Conservation (phyloP, 1,140 invertebrate genomes). For the Hydropsyche tenuis region DNA sequence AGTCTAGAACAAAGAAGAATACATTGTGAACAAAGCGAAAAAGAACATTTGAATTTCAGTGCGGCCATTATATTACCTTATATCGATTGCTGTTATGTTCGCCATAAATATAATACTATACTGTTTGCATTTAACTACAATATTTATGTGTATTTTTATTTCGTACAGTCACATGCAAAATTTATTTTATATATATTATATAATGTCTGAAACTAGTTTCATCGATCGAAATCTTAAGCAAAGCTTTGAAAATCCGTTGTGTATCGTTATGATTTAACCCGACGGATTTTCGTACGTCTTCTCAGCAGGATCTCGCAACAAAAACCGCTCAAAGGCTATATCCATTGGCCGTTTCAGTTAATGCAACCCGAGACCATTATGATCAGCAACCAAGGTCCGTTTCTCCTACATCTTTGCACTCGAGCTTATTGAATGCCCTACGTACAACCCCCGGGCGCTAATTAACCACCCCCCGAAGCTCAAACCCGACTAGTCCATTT, state of each 20-base stretch:
- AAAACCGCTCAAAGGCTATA: neutral
- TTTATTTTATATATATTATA: too few species aligned
- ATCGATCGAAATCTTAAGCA: too few species aligned
- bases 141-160: too few species aligned
- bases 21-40: neutral
- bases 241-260: too few species aligned
- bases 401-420: constrained; percentile 4
- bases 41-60: neutral
- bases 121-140: too few species aligned
- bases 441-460: neutral
- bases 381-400: constrained; percentile 13
- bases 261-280: too few species aligned
- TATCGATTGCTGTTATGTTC: too few species aligned
- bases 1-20: constrained; percentile 5
- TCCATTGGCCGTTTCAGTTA: neutral
- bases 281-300: too few species aligned
- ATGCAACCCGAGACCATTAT: constrained; percentile 10
- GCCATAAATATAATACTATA: too few species aligned
- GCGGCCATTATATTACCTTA: neutral
- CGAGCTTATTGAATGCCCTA: neutral
- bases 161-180: too few species aligned
- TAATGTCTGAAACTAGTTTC: too few species aligned
- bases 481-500: constrained; percentile 5
- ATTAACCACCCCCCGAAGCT: constrained; percentile 16
- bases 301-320: too few species aligned